phyloP scores from a whole-genome alignment of 2,113 vertebrate species.

The Sakesphorus luctuosus region DNA sequence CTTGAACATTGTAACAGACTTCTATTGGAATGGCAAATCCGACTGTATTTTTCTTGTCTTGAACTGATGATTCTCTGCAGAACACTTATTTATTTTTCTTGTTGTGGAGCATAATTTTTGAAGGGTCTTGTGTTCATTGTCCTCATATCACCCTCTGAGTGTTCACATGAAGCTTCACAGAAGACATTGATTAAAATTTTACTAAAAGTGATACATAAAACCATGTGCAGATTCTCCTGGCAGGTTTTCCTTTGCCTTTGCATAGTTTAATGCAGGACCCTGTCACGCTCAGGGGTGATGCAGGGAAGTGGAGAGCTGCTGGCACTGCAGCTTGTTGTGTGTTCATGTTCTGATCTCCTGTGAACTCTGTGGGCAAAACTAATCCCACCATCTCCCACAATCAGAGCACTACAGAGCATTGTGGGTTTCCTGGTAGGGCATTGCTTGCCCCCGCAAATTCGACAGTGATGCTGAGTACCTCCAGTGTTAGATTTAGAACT shows the following conservation, averaged over 20 bases:
- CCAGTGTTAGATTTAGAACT: not conserved
- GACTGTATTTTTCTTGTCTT: not conserved
- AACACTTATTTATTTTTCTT: not conserved
- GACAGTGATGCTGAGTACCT: not conserved
- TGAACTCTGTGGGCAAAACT: not conserved
- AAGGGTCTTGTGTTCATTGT: not conserved
- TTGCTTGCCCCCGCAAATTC: not conserved
- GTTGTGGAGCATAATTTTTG: not conserved
- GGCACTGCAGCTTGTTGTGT: not conserved
- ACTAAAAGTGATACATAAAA: not conserved
- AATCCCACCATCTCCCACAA: not conserved
- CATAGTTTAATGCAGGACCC: not conserved
- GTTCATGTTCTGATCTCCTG: not conserved
- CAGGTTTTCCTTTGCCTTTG: not conserved
- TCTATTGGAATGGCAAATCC: not conserved
- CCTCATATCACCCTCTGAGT: not conserved
- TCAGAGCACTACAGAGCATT: not conserved
- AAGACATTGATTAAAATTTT: not conserved
- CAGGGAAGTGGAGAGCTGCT: not conserved
- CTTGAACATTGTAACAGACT: not conserved
- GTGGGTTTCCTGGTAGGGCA: not conserved
- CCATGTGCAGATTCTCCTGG: not conserved
- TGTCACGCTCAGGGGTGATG: not conserved
- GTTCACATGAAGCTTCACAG: not conserved
- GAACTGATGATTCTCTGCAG: not conserved